Evolutionary conservation across 2,113 vertebrate species (phyloP).

Genomic region (Dendropsophus ebraccatus): DNA sequence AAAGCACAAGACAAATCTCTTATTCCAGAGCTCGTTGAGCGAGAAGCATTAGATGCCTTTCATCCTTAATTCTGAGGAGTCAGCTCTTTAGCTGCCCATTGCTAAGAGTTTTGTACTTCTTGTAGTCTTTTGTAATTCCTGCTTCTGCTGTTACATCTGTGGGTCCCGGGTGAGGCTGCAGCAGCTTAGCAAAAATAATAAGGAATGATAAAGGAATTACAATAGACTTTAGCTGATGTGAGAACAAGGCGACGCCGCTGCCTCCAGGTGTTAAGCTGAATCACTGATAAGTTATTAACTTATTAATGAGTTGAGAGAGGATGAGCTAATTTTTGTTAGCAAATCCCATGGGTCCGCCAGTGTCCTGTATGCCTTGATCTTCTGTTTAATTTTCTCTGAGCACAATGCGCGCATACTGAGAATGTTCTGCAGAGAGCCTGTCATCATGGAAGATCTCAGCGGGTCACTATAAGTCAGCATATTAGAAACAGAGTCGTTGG

Average conservation of each 20-base stretch:
- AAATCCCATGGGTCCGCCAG: constrained; percentile 68
- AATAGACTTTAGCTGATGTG: constrained; percentile 71
- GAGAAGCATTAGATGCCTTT: constrained; percentile 56
- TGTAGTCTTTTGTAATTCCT: constrained; percentile 76
- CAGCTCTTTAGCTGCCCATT: constrained; percentile 69
- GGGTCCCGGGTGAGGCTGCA: constrained; percentile 73
- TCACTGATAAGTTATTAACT: constrained; percentile 77
- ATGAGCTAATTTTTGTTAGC: constrained; percentile 72
- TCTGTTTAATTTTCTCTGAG: constrained; percentile 1
- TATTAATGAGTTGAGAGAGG: constrained; percentile 74
- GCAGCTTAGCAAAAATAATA: constrained; percentile 65
- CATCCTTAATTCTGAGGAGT: constrained; percentile 72
- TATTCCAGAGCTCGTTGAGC: neutral
- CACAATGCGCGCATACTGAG: constrained; percentile 16
- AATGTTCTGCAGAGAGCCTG: constrained; percentile 3
- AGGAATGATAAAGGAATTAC: constrained; percentile 75
- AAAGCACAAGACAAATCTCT: constrained; percentile 29
- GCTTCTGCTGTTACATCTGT: constrained; percentile 72
- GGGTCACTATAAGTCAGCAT: constrained; percentile 18
- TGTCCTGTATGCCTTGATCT: constrained; percentile 62
- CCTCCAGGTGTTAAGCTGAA: constrained; percentile 75
- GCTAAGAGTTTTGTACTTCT: constrained; percentile 69
- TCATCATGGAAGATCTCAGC: constrained; percentile 11
- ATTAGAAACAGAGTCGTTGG: neutral
- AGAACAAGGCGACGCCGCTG: constrained; percentile 71